Evolutionary conservation across 2,113 vertebrate genomes (phyloP).

Genomic region (Falco punctatus): DNA sequence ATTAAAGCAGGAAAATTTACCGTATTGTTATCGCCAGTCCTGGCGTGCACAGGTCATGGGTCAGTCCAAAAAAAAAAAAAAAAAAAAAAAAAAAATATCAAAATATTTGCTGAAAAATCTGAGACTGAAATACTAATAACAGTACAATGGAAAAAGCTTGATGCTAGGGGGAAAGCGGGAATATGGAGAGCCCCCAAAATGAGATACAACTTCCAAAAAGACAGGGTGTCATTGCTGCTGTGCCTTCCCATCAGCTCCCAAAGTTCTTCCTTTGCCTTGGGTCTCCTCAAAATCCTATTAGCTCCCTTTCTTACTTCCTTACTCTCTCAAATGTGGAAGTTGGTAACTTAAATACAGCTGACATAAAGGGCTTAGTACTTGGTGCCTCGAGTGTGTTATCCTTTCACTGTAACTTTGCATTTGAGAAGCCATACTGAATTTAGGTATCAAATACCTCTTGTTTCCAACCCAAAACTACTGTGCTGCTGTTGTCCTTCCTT

Average conservation of each 20-base stretch:
- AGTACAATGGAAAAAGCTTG: not conserved
- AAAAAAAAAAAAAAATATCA: no score
- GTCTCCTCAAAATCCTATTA: not conserved
- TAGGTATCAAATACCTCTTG: not conserved
- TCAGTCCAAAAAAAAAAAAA: not conserved
- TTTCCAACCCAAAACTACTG: not conserved
- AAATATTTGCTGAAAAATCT: not conserved
- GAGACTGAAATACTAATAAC: not conserved
- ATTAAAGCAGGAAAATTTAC: not conserved
- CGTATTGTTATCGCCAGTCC: not conserved
- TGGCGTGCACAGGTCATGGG: not conserved
- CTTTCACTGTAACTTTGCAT: not conserved
- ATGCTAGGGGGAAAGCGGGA: not conserved
- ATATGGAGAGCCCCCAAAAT: not conserved
- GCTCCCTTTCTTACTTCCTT: not conserved
- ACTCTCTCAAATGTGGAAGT: not conserved
- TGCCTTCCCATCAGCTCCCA: not conserved
- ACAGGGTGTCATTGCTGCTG: fast-evolving
- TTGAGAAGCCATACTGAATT: not conserved
- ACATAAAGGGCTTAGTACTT: not conserved
- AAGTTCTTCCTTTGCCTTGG: not conserved
- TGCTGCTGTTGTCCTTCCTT: not conserved
- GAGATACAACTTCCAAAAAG: not conserved
- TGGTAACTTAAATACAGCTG: not conserved
- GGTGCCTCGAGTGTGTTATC: not conserved